A percentile compares a stretch with the other conserved stretches of the same genome.
Conservation (phyloP, 53 echinoderm and acorn worm species). For the Glandiceps talaboti region DNA sequence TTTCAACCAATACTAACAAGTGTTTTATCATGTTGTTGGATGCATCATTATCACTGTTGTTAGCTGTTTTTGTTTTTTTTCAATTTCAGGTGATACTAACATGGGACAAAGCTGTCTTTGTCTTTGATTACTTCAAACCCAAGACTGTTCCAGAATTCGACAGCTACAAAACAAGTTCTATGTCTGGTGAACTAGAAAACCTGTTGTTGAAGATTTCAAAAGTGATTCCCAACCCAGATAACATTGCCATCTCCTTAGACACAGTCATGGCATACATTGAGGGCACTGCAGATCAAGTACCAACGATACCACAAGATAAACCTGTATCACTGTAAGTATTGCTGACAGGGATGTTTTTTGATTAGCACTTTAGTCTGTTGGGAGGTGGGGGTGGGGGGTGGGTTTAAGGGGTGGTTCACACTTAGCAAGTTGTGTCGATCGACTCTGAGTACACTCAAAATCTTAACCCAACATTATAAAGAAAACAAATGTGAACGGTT, state of each 20-base stretch:
- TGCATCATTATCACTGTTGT: no score
- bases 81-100: constrained; percentile 46
- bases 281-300: constrained; percentile 44
- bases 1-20: no score
- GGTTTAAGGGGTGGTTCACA: no score
- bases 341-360: no score
- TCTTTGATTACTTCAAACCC: constrained; percentile 95
- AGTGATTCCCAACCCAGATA: constrained; percentile 46
- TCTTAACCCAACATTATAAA: no score
- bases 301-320: constrained; percentile 27
- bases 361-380: no score
- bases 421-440: no score
- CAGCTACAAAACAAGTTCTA: constrained; percentile 89
- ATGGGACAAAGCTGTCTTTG: constrained; percentile 40
- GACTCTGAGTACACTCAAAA: no score
- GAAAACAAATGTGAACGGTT: no score
- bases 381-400: no score
- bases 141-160: constrained; percentile 90
- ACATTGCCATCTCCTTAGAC: constrained; percentile 46
- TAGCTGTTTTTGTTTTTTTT: no score
- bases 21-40: no score
- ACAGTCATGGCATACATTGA: constrained; percentile 65
- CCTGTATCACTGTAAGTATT: constrained; percentile 28
- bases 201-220: constrained; percentile 69
- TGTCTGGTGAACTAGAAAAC: constrained; percentile 86